phyloP scores from a whole-genome alignment of 2,113 vertebrate species.

The Nyctibius bracteatus region DNA sequence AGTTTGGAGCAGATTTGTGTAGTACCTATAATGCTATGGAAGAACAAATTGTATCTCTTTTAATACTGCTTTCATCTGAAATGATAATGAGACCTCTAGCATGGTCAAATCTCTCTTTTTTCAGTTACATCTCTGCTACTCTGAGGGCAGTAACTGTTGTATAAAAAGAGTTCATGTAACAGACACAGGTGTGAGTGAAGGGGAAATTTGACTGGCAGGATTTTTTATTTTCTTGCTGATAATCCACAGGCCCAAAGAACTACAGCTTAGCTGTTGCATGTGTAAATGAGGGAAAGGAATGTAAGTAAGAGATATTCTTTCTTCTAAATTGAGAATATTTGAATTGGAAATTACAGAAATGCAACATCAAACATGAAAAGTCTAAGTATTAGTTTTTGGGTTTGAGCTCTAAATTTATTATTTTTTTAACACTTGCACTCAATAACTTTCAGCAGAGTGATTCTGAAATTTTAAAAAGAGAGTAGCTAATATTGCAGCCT shows the following conservation, averaged over 20 bases:
- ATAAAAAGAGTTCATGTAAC: neutral
- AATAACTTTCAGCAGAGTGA: neutral
- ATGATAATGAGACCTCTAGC: neutral
- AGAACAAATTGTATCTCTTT: neutral
- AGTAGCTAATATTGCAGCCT: neutral
- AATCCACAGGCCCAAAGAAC: neutral
- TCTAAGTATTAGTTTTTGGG: neutral
- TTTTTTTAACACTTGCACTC: neutral
- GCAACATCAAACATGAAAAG: neutral
- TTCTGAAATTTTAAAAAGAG: neutral
- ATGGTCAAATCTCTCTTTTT: neutral
- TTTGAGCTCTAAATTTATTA: neutral
- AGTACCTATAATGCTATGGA: neutral
- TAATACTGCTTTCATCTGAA: neutral
- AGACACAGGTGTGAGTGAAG: neutral
- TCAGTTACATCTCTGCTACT: neutral
- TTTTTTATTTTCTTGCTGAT: neutral
- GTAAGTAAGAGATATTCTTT: neutral
- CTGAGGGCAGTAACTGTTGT: neutral
- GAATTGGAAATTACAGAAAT: conserved; percentile 20
- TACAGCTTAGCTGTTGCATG: neutral
- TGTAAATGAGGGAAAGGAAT: conserved; percentile 3
- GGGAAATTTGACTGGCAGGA: neutral
- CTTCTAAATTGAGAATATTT: conserved; percentile 7
- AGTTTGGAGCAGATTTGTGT: neutral